Evolutionary conservation across 2,113 vertebrate genomes (phyloP).

Genomic region (Rafetus swinhoei): DNA sequence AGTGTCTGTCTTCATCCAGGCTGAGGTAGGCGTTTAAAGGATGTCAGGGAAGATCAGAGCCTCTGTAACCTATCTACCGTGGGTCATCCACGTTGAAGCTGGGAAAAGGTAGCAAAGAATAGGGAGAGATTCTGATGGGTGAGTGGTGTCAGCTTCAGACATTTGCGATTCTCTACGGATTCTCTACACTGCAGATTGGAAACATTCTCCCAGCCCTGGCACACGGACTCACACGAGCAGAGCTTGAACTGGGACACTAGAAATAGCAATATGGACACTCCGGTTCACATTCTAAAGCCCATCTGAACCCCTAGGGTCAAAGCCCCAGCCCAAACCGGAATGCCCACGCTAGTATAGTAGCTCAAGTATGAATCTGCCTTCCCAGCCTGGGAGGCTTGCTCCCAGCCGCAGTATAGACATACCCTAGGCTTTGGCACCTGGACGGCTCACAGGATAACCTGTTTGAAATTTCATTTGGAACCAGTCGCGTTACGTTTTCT

Average conservation of each 20-base stretch:
- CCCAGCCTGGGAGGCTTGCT: too few species aligned
- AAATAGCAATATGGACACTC: not conserved
- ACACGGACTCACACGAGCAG: not conserved
- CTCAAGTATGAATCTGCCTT: not conserved
- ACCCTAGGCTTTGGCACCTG: not conserved
- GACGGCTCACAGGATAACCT: not conserved
- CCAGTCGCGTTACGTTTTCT: too few species aligned
- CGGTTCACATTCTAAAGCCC: not conserved
- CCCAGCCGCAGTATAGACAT: not conserved
- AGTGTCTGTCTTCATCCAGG: not conserved
- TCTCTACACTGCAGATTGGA: not conserved
- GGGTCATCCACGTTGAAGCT: not conserved
- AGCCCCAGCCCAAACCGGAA: not conserved
- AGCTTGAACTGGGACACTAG: not conserved
- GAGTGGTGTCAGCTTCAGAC: not conserved
- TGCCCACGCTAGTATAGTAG: not conserved
- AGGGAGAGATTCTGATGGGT: not conserved
- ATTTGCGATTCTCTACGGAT: not conserved
- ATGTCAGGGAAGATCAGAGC: not conserved
- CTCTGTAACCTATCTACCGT: not conserved
- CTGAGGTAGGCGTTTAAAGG: not conserved
- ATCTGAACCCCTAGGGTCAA: not conserved
- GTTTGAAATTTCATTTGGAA: not conserved
- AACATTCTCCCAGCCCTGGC: not conserved
- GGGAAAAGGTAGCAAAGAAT: not conserved